phyloP scores from a whole-genome alignment of 2,888 invertebrate genomes.

The Horisme vitalbata region DNA sequence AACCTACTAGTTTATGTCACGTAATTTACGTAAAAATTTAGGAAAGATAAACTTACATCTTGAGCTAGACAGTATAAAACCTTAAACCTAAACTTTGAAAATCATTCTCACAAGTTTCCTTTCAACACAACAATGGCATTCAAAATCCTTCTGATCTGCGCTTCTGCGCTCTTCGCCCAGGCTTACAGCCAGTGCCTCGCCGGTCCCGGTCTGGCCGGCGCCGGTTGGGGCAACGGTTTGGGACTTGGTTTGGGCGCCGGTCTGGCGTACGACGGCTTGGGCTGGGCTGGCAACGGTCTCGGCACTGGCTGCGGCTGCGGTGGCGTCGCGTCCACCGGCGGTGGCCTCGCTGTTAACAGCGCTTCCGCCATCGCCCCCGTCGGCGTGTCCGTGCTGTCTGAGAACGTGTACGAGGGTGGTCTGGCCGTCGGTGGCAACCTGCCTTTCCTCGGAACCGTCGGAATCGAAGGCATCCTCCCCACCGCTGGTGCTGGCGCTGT shows the following conservation, averaged over 20 bases:
- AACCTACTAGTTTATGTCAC: slow-evolving; percentile 4
- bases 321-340: slow-evolving; percentile 35
- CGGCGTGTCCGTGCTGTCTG: slow-evolving; percentile 47
- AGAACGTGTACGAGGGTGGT: slow-evolving; percentile 47
- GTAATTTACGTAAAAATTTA: slow-evolving; percentile 9
- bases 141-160: slow-evolving; percentile 27
- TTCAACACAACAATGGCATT: slow-evolving; percentile 21
- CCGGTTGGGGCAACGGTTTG: not conserved
- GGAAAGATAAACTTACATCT: not conserved
- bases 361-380: slow-evolving; percentile 44
- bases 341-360: slow-evolving; percentile 36
- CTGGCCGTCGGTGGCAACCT: slow-evolving; percentile 42
- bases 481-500: slow-evolving; percentile 42
- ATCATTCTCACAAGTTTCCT: slow-evolving; percentile 9
- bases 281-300: slow-evolving; percentile 35
- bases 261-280: slow-evolving; percentile 23
- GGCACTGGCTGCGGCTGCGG: slow-evolving; percentile 26
- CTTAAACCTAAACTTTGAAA: not conserved
- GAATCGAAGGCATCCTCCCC: slow-evolving; percentile 42
- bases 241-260: slow-evolving; percentile 4
- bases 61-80: slow-evolving; percentile 7
- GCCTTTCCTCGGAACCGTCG: slow-evolving; percentile 47
- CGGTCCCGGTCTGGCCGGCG: slow-evolving; percentile 30
- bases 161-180: slow-evolving; percentile 22
- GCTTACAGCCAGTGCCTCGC: slow-evolving; percentile 20